Conservation (phyloP, 35 echinoderm and acorn worm genomes). For the Strongylocentrotus purpuratus region DNA sequence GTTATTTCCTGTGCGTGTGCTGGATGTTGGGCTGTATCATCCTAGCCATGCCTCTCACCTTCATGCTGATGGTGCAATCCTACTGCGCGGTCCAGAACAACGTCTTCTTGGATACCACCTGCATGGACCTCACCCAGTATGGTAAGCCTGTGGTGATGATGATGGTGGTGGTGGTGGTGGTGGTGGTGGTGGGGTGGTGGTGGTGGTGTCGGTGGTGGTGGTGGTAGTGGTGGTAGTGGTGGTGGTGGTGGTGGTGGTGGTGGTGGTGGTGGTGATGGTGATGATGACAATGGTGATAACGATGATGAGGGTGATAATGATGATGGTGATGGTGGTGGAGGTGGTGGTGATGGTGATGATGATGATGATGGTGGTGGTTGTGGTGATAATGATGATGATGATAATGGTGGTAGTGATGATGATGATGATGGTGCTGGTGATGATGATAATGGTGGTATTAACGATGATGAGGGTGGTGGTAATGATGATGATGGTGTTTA, state of each 20-base stretch:
- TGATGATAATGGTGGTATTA: not conserved
- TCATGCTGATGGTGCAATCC: conserved; percentile 73
- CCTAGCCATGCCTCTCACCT: conserved; percentile 68
- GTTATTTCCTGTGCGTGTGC: conserved; percentile 51
- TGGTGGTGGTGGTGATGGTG: not conserved
- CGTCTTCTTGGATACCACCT: not conserved
- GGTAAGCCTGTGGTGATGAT: conserved; percentile 43
- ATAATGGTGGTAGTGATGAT: not conserved
- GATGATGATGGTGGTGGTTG: conserved; percentile 16
- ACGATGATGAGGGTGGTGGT: not conserved
- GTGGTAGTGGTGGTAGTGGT: not conserved
- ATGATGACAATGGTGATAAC: no score
- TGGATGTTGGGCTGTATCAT: conserved; percentile 59
- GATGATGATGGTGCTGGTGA: not conserved
- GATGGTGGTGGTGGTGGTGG: not conserved
- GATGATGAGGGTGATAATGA: not conserved
- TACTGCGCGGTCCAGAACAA: conserved; percentile 48
- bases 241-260: not conserved
- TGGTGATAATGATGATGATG: conserved; percentile 40
- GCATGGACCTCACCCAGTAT: conserved; percentile 65
- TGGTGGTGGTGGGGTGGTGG: no score
- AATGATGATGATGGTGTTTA: not conserved
- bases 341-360: not conserved
- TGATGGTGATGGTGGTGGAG: no score
- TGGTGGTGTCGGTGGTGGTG: not conserved